These are phyloP conservation scores for Dioctria rufipes DNA, from an alignment of 2,888 invertebrate genomes.

Conservation along the genomic window DNA sequence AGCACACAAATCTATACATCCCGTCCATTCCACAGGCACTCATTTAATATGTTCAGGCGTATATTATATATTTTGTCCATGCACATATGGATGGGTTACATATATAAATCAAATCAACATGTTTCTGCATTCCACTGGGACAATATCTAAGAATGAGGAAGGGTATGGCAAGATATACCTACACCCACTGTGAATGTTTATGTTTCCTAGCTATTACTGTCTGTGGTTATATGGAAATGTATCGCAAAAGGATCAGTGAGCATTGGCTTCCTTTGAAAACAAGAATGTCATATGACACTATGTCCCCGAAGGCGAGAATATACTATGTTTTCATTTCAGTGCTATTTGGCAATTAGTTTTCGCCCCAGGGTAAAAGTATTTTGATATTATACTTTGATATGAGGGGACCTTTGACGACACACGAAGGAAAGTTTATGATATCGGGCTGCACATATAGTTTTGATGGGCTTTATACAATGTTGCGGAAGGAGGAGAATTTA, in stretches of 20 bases:
- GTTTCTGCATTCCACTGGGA: conserved; percentile 44
- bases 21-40: background rate
- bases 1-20: no score
- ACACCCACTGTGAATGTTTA: background rate
- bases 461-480: background rate
- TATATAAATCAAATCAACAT: conserved; percentile 56
- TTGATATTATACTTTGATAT: conserved; percentile 33
- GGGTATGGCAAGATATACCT: background rate
- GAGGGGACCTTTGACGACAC: background rate
- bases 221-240: background rate
- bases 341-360: conserved; percentile 50
- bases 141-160: conserved; percentile 11
- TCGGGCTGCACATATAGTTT: background rate
- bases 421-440: conserved; percentile 12
- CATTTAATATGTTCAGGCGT: background rate
- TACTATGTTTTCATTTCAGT: conserved; percentile 46
- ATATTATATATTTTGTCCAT: conserved; percentile 27
- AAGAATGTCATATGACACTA: conserved; percentile 53
- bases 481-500: background rate
- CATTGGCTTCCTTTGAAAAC: conserved; percentile 54
- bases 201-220: background rate
- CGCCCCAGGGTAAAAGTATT: conserved; percentile 43
- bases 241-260: conserved; percentile 47
- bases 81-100: conserved; percentile 40
- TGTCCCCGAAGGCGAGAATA: conserved; percentile 44